Evolutionary conservation across 2,113 vertebrate genomes (phyloP).

Genomic region (Mohoua ochrocephala): DNA sequence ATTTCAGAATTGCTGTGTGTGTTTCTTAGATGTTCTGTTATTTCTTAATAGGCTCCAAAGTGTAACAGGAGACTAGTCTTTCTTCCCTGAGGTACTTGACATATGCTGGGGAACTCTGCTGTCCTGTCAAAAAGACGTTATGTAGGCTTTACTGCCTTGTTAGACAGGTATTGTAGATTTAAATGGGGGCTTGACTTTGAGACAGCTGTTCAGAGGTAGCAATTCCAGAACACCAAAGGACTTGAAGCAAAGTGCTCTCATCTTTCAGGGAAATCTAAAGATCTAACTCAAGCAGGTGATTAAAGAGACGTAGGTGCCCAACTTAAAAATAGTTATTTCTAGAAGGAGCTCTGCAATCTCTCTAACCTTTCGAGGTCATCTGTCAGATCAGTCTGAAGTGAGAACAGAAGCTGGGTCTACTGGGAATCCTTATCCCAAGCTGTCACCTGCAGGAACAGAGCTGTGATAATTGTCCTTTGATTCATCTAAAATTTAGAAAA

Average conservation of each 20-base stretch:
- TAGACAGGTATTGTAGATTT: background rate
- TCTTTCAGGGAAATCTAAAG: slow-evolving; percentile 9
- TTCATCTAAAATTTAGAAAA: background rate
- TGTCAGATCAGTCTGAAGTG: background rate
- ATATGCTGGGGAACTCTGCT: background rate
- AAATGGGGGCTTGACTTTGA: slow-evolving; percentile 42
- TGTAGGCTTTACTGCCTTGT: slow-evolving; percentile 11
- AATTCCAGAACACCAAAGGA: background rate
- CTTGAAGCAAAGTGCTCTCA: background rate
- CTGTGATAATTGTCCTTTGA: background rate
- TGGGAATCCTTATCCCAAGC: background rate
- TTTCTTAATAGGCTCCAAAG: background rate
- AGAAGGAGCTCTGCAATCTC: background rate
- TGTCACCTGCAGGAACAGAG: background rate
- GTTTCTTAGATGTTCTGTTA: background rate
- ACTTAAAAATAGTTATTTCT: background rate
- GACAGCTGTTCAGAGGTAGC: background rate
- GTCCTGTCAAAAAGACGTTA: background rate
- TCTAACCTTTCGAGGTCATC: background rate
- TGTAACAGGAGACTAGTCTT: background rate
- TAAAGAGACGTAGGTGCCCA: background rate
- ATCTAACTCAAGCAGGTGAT: background rate
- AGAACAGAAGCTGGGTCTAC: background rate
- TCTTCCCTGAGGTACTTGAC: background rate
- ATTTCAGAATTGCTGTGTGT: background rate